Conservation (phyloP, 2,888 invertebrate species). For the Trichogramma dendrolimi region DNA sequence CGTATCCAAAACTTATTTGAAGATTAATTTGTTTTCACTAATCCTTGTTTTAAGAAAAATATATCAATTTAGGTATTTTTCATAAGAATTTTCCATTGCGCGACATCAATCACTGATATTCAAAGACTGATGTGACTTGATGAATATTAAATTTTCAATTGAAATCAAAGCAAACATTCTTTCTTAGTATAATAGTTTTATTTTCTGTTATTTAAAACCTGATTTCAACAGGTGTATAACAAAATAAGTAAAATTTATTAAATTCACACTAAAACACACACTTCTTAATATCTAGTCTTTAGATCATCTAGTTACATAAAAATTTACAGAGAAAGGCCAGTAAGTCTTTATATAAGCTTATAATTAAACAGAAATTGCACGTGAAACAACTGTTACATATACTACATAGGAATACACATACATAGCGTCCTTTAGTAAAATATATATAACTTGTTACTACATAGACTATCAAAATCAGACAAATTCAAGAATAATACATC, state of each 20-base stretch:
- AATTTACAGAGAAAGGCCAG: slow-evolving; percentile 22
- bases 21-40: neutral
- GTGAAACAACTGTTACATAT: slow-evolving; percentile 16
- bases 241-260: slow-evolving; percentile 23
- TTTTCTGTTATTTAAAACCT: slow-evolving; percentile 26
- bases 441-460: slow-evolving; percentile 24
- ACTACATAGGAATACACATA: slow-evolving; percentile 15
- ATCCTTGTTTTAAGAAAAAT: too few relatives aligned
- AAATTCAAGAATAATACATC: slow-evolving; percentile 19
- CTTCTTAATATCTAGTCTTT: slow-evolving; percentile 15
- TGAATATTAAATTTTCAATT: slow-evolving; percentile 3
- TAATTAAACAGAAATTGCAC: slow-evolving; percentile 21
- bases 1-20: neutral
- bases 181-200: slow-evolving; percentile 24
- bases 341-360: slow-evolving; percentile 13
- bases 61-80: neutral
- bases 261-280: slow-evolving; percentile 9
- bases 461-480: slow-evolving; percentile 19
- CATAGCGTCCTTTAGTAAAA: slow-evolving; percentile 15
- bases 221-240: slow-evolving; percentile 25
- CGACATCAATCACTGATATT: neutral
- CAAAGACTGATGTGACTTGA: neutral
- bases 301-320: slow-evolving; percentile 24
- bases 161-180: neutral
- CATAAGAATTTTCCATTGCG: neutral